Base-by-base conservation (phyloP, 1,140 invertebrate genomes). In the Cheumatopsyche charites region DNA sequence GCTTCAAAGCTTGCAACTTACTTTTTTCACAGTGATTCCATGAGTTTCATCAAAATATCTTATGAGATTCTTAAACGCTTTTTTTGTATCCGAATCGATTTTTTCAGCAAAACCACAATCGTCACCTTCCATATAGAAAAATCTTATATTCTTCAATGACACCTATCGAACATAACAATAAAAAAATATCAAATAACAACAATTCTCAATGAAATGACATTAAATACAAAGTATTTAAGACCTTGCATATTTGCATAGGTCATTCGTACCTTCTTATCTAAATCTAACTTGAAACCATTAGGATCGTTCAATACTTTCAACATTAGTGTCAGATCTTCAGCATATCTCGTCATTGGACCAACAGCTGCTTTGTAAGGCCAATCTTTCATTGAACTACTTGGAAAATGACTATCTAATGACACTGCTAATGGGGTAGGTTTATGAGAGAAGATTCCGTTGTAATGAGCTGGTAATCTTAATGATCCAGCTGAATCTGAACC, bases 401-500 rank as follows among this genome's bases (percentile, higher is more conserved):
- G 88, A 36, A 83, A 80, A 62, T 89, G 88, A 0, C 88, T 87
- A 74, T 85, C 80, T 63, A 84, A 79, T 1, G 87, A 88, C 11
- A 66, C 42, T 1, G 88, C 78, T 36, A 86, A 77, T 0, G 83
- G 78, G 0, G 89, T 87, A 0, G 91, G 90, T 79, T 92, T 93
- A 77, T 96, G 90, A 12, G 93, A 92, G 80, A 91, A 95, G 47
- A 96, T 86, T 9, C 95, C 95, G 79, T 89, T 92, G 78, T 94
- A 95, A 85, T 91, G 89, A 4, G 93, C 90, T 0, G 95, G 95
- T 74, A 96, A 85, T 55, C 95, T 84, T 19, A 93, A 87, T 0
- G 92, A 94, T 1, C 95, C 95, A 0, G 89, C 92, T 52, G 95
- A 90, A 78, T 97, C 95, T 5, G 92, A 92, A 7, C 90, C 92